Conservation (phyloP, 1,140 invertebrate genomes). For the Caligus rogercresseyi region DNA sequence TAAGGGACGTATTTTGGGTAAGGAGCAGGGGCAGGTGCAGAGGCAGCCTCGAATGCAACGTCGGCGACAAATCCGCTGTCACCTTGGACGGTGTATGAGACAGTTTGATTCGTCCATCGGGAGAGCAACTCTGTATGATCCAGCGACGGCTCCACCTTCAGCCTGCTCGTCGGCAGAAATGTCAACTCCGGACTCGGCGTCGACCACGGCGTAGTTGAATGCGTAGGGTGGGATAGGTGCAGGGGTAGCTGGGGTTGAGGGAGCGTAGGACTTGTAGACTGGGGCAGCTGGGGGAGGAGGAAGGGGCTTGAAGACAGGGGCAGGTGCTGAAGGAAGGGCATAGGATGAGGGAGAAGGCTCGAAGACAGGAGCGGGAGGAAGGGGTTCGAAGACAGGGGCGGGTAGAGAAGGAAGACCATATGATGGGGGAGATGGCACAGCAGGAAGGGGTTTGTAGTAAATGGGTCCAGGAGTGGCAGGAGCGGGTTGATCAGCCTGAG, state of each 20-base stretch:
- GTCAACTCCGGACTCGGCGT: background rate
- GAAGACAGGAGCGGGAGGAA: background rate
- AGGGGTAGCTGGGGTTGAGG: no score
- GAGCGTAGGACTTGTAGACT: background rate
- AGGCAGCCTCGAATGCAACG: background rate
- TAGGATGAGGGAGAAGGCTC: background rate
- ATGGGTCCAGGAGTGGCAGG: no score
- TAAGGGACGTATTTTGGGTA: background rate
- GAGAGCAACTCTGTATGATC: background rate
- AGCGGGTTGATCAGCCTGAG: background rate
- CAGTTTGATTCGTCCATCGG: slow-evolving; percentile 2
- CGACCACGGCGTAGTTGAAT: background rate
- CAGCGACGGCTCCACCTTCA: background rate
- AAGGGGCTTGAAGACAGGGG: background rate
- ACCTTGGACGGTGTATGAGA: background rate
- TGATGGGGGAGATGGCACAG: background rate
- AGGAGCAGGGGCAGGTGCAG: background rate
- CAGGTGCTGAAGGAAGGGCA: background rate
- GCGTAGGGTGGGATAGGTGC: background rate
- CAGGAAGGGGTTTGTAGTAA: no score
- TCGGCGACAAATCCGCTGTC: slow-evolving; percentile 6
- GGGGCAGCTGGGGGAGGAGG: background rate
- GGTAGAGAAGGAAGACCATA: background rate
- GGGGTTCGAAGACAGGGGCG: background rate
- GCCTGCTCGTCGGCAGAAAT: background rate